phyloP scores from a whole-genome alignment of 53 echinoderm and acorn worm genomes.

The Crossaster papposus region DNA sequence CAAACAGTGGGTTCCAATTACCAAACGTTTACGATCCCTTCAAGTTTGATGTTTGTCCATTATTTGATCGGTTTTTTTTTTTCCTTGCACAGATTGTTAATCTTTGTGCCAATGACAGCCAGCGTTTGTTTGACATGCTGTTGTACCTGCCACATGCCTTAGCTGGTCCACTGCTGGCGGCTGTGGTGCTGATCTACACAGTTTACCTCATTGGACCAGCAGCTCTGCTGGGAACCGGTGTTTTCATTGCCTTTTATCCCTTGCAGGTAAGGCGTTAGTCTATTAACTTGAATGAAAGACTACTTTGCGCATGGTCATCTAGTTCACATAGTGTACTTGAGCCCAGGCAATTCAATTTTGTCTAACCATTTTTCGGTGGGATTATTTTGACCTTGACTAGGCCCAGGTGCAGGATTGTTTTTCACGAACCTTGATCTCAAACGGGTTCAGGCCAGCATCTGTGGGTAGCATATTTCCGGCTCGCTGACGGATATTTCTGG shows the following conservation, averaged over 20 bases:
- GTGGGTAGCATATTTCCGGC: no score
- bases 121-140: slow-evolving; percentile 73
- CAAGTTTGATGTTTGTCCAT: not conserved
- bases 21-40: no score
- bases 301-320: no score
- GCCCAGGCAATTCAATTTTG: no score
- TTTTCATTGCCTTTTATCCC: slow-evolving; percentile 74
- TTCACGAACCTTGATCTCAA: no score
- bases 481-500: no score
- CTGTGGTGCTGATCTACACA: slow-evolving; percentile 64
- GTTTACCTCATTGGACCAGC: slow-evolving; percentile 68
- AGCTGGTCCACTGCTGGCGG: slow-evolving; percentile 62
- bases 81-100: slow-evolving; percentile 73
- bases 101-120: slow-evolving; percentile 75
- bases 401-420: no score
- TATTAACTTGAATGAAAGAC: not conserved
- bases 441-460: no score
- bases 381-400: no score
- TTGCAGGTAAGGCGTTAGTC: slow-evolving; percentile 34
- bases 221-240: slow-evolving; percentile 68
- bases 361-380: no score
- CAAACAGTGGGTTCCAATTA: no score
- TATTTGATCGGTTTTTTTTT: not conserved
- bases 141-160: slow-evolving; percentile 61
- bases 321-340: no score